Conservation (phyloP, 2,888 invertebrate species). For the Oscheius sp. region DNA sequence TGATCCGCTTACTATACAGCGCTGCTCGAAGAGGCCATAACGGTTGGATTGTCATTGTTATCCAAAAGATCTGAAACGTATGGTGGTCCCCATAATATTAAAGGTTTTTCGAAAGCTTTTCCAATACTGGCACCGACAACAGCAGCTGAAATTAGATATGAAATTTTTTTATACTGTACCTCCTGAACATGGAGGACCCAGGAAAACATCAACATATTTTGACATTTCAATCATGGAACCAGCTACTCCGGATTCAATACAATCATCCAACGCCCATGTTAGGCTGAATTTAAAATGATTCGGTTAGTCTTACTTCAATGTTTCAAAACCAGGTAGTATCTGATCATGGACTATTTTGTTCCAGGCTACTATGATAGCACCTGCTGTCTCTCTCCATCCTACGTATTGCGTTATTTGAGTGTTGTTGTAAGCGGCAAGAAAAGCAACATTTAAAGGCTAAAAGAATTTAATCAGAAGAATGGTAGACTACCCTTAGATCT, state of each 20-base stretch:
- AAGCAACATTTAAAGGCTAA: slow-evolving; percentile 14
- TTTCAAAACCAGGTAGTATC: slow-evolving; percentile 1
- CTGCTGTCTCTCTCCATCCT: slow-evolving; percentile 11
- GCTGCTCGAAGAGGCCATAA: slow-evolving; percentile 44
- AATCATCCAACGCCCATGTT: slow-evolving; percentile 45
- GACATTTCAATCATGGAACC: slow-evolving; percentile 41
- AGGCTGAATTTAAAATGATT: slow-evolving; percentile 22
- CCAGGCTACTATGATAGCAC: slow-evolving; percentile 16
- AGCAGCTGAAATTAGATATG: slow-evolving; percentile 37
- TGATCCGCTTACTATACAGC: slow-evolving; percentile 39
- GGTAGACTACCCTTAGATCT: not conserved
- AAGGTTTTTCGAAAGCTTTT: slow-evolving; percentile 41
- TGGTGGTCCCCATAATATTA: slow-evolving; percentile 54
- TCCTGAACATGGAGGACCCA: slow-evolving; percentile 50
- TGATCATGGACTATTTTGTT: not conserved
- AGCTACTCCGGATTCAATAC: slow-evolving; percentile 37
- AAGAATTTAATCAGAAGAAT: not conserved
- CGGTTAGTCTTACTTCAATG: slow-evolving; percentile 1
- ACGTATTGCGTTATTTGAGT: not conserved
- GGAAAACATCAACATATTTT: slow-evolving; percentile 40
- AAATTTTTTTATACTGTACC: slow-evolving; percentile 29
- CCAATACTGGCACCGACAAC: slow-evolving; percentile 47
- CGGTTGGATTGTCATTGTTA: slow-evolving; percentile 43
- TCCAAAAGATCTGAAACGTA: slow-evolving; percentile 43
- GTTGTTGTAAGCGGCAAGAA: slow-evolving; percentile 2